Percentiles rank a stretch among this genome's conserved stretches.
Evolutionary conservation across 2,797 vertebrate species (phyloP).

Genomic region (Ceryle rudis): DNA sequence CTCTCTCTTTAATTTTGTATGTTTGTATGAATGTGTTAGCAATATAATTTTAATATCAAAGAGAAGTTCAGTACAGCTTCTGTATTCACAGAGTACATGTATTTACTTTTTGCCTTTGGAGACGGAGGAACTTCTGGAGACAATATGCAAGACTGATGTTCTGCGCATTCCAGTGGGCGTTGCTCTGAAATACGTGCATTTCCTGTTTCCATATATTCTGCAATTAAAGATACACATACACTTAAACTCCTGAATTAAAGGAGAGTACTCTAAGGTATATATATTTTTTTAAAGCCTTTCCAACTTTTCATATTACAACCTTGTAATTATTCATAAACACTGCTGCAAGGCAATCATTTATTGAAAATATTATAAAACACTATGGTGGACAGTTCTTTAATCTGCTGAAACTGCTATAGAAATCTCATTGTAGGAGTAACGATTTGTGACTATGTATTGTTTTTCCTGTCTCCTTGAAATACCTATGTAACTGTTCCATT

Average conservation of each 20-base stretch:
- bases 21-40: background rate
- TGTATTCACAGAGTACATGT: conserved; percentile 7
- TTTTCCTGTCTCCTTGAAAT: background rate
- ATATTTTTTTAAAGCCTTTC: background rate
- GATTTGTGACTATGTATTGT: background rate
- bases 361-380: background rate
- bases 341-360: background rate
- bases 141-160: conserved; percentile 85
- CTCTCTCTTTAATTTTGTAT: background rate
- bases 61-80: background rate
- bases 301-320: background rate
- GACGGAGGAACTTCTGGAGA: conserved; percentile 88
- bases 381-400: background rate
- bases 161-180: conserved; percentile 82
- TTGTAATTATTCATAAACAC: background rate
- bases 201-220: conserved; percentile 90
- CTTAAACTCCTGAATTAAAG: background rate
- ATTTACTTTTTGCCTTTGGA: conserved; percentile 92
- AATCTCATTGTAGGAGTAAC: background rate
- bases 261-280: background rate
- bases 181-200: conserved; percentile 84
- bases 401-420: background rate
- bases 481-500: background rate
- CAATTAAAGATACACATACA: conserved; percentile 56
- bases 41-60: background rate